Evolutionary conservation across 1,140 invertebrate genomes (phyloP), one percentile per base, ranked within the genome.

Genomic region (Meteorus sp.): DNA sequence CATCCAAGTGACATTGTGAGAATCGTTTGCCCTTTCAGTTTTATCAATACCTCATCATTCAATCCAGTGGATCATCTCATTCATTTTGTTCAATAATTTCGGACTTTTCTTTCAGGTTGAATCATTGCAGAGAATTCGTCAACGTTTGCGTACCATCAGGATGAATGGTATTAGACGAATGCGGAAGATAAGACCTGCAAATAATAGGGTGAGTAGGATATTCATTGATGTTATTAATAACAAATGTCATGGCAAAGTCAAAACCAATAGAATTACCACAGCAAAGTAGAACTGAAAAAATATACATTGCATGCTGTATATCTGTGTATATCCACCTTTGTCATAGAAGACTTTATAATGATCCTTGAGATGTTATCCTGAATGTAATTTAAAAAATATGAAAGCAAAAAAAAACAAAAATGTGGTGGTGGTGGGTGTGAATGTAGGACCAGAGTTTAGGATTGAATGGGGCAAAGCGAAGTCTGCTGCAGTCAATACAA

Each of bases 1-100:
- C 71, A 80, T 41, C 79, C 83, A 9, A 76, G 73, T 29, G 77
- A 77, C 65, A 75, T 85, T 68, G 84, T 85, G 71, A 73, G 73
- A 29, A 29, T 39, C 2, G 55, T 52, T 41, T 56, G 31, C 8
- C 55, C 19, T 17, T 52, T 15, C 13, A n/a, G 3, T 39, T 39
- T 39, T 39, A 5, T n/a, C 8, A 33, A 6, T 39, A 7, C 35
- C 13, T 39, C 11, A 15, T 5, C 3, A 13, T 8, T 8, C n/a
- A 39, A 39, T 39, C 15, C 3, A 39, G 4, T 39, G 35, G n/a
- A n/a, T n/a, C n/a, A n/a, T n/a, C n/a, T n/a, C n/a, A n/a, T n/a
- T n/a, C n/a, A n/a, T n/a, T 39, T 8, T 15, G 35, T n/a, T 4
- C 27, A 9, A n/a, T 39, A 13, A 39, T n/a, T 39, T n/a, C 15